These are phyloP conservation scores for Byasa hedistus DNA, from an alignment of 2,888 invertebrate species.

Conservation along the genomic window DNA sequence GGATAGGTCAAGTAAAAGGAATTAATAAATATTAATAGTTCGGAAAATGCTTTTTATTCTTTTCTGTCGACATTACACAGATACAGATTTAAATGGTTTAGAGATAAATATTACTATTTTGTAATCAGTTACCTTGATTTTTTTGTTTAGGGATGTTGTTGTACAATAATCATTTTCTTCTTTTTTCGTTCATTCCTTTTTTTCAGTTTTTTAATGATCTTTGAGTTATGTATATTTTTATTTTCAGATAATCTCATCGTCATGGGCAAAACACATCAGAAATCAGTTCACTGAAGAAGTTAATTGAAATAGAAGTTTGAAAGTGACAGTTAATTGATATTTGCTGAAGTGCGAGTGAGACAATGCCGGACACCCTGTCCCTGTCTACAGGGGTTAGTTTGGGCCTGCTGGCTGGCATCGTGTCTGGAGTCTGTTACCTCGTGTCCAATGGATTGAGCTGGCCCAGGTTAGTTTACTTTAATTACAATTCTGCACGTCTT, in stretches of 20 bases:
- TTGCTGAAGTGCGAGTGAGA: slow-evolving; percentile 17
- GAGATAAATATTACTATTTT: too few relatives aligned
- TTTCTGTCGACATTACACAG: too few relatives aligned
- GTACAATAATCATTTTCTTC: too few relatives aligned
- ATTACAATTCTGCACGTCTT: too few relatives aligned
- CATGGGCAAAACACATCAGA: slow-evolving; percentile 2
- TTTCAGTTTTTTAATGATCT: too few relatives aligned
- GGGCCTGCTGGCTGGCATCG: slow-evolving; percentile 83
- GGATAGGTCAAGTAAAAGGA: too few relatives aligned
- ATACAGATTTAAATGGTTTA: too few relatives aligned
- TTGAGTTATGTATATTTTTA: neutral
- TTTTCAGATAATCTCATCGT: slow-evolving; percentile 11
- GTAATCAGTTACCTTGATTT: too few relatives aligned
- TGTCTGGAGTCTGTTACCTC: slow-evolving; percentile 84
- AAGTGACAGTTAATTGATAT: slow-evolving; percentile 15
- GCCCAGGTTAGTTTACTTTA: slow-evolving; percentile 81
- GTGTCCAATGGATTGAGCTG: slow-evolving; percentile 76
- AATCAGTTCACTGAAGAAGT: slow-evolving; percentile 1
- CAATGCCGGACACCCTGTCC: slow-evolving; percentile 79
- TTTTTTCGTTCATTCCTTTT: too few relatives aligned
- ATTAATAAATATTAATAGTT: too few relatives aligned
- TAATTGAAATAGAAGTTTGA: slow-evolving; percentile 7
- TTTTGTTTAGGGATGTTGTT: too few relatives aligned
- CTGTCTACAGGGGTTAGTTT: slow-evolving; percentile 82
- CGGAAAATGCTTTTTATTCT: too few relatives aligned